Evolutionary conservation across 2,888 invertebrate genomes (phyloP), one percentile per base, ranked within the genome.

Genomic region (Hyppa rectilinea): DNA sequence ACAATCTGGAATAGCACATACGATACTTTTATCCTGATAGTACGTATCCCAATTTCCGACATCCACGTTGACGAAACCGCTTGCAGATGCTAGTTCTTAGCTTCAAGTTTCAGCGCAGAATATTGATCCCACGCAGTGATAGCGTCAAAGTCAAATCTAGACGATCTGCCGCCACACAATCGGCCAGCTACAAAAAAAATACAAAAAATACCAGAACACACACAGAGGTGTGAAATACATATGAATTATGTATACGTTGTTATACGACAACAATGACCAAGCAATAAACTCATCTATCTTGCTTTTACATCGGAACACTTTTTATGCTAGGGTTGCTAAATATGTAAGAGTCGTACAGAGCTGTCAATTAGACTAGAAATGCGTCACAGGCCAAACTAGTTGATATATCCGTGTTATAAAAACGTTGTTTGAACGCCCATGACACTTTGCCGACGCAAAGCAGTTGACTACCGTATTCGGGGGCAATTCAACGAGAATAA

Each of bases 281-380:
- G 82, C 81, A 75, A 75, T 66, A 78, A 75, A 82, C 81, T 65
- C 83, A 75, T 78, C 58, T 43, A 75, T 82, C 80, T 80, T 70
- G 4, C 60, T 49, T 75, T 77, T 65, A 61, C 70, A 66, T 76
- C 59, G 40, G 43, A 52, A 65, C 36, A 55, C 38, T 50, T 73
- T 59, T 75, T 59, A 17, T n/a, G 26, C 36, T 75, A 69, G 72
- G 78, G 78, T 76, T 80, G 71, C 45, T 52, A 29, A 36, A 58
- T 59, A 47, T 14, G 26, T n/a, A 23, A 38, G 45, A 66, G 34
- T 69, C 56, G 43, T 20, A 59, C 47, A 29, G 31, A 58, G 17
- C 31, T 77, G 77, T 58, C 71, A 61, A 75, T 76, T 76, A 69
- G 5, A 40, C 20, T 69, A 2, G 49, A 70, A 70, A 61, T 75